phyloP scores from a whole-genome alignment of 2,888 invertebrate species.

The Stegana nigrithorax region DNA sequence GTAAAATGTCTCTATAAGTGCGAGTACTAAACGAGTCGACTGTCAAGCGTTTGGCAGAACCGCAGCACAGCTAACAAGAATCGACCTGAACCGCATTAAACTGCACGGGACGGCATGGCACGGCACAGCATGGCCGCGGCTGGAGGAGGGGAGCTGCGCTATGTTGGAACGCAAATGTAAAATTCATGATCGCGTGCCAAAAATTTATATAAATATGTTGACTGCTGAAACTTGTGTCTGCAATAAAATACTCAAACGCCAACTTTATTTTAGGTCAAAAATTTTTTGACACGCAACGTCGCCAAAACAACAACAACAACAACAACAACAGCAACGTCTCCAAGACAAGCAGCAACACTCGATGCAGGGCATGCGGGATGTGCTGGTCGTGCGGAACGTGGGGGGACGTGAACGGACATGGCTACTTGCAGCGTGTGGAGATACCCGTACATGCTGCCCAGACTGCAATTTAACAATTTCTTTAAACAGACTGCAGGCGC shows the following conservation, averaged over 20 bases:
- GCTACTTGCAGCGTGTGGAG: too few relatives aligned
- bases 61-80: too few relatives aligned
- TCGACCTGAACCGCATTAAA: too few relatives aligned
- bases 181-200: constrained; percentile 61
- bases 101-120: too few relatives aligned
- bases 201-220: constrained; percentile 61
- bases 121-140: too few relatives aligned
- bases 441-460: too few relatives aligned
- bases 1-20: too few relatives aligned
- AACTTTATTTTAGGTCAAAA: constrained; percentile 62
- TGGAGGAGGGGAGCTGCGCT: too few relatives aligned
- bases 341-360: not conserved
- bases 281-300: constrained; percentile 55
- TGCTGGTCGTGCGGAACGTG: not conserved
- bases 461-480: constrained; percentile 7
- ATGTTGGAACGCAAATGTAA: constrained; percentile 33
- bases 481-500: constrained; percentile 12
- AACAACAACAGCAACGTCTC: constrained; percentile 14
- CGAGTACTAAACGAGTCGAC: too few relatives aligned
- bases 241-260: constrained; percentile 62
- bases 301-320: too few relatives aligned
- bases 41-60: too few relatives aligned
- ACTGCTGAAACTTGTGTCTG: constrained; percentile 61
- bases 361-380: not conserved
- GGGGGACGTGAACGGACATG: not conserved